A percentile compares a stretch with the other conserved stretches of the same genome.
Evolutionary conservation across 2,888 invertebrate genomes (phyloP).

Genomic region (Drosophila rubida): DNA sequence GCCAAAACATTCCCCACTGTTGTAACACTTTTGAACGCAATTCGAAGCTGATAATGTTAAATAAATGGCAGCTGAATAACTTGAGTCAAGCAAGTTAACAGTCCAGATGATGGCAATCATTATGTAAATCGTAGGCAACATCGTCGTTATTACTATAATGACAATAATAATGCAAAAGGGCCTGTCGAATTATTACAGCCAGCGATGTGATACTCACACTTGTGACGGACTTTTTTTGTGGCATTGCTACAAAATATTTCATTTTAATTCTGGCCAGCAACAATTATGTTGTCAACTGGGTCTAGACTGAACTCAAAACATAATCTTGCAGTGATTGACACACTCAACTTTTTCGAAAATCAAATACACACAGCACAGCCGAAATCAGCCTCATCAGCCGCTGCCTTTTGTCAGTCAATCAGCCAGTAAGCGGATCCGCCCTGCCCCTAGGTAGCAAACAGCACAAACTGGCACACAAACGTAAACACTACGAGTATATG

Average conservation of each 20-base stretch:
- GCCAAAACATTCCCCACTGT: too few species aligned
- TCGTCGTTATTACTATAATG: conserved; percentile 29
- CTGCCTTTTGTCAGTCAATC: conserved; percentile 50
- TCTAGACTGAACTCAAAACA: conserved; percentile 16
- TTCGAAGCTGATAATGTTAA: conserved; percentile 18
- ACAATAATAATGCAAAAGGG: conserved; percentile 44
- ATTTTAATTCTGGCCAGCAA: conserved; percentile 25
- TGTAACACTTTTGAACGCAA: too few species aligned
- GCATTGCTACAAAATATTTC: conserved; percentile 54
- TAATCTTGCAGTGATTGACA: conserved; percentile 63
- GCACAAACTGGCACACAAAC: conserved; percentile 45
- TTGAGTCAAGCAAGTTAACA: conserved; percentile 38
- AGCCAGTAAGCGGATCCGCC: conserved; percentile 26
- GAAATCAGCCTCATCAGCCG: conserved; percentile 35
- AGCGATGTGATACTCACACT: conserved; percentile 50
- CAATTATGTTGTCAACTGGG: conserved; percentile 68
- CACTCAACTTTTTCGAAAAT: conserved; percentile 23
- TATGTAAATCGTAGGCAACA: conserved; percentile 38
- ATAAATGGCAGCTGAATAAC: conserved; percentile 45
- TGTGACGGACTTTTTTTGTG: conserved; percentile 55
- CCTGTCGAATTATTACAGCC: conserved; percentile 50
- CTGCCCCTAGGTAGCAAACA: conserved; percentile 69
- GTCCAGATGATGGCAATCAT: conserved; percentile 26
- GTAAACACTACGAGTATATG: neutral
- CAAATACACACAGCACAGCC: conserved; percentile 3